Base-by-base conservation (phyloP, 2,113 vertebrate genomes). In the Hipposideros armiger region DNA sequence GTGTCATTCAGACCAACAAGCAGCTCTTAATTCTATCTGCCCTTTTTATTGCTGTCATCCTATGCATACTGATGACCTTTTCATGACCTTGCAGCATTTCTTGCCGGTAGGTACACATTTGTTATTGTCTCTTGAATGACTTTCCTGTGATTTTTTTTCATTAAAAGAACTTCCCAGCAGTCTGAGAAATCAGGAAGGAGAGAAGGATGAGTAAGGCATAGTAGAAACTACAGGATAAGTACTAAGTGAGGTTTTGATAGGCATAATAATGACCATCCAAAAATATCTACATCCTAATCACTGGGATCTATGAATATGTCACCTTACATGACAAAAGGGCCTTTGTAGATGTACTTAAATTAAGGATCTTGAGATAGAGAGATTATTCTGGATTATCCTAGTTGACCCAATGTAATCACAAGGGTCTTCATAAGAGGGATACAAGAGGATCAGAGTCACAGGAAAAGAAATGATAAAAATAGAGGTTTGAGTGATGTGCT, bases 151-250 rank as follows among this genome's bases (percentile, higher is more conserved):
- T n/a, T n/a, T n/a, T n/a, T n/a, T n/a, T n/a, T n/a, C 54, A 56
- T 47, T 85, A 58, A 88, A 94, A 92, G 19, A 83, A 91, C 0
- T 70, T 73, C 4, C 56, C 4, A 84, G 78, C n/a, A 81, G 40
- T 40, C 85, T 94, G 80, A 94, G 94, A 91, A 78, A 72, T 90
- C 24, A 60, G 91, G 32, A 56, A 95, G 28, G 90, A 74, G 56
- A 89, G 45, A 66, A 50, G 20, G 45, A 54, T 90, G 32, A 14
- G 24, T 83, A 42, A 88, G 47, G 40, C 58, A 54, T 15, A 67
- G 56, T n/a, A 52, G 36, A 74, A 90, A 40, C 17, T 11, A 72
- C 47, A 66, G 30, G 28, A 2, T 62, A 90, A 36, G 10, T 30
- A 40, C 2, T 11, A 90, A 80, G 8, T 47, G 32, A 90, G 22